Evolutionary conservation across 2,888 invertebrate genomes (phyloP).

Genomic region (Caenorhabditis sp.): DNA sequence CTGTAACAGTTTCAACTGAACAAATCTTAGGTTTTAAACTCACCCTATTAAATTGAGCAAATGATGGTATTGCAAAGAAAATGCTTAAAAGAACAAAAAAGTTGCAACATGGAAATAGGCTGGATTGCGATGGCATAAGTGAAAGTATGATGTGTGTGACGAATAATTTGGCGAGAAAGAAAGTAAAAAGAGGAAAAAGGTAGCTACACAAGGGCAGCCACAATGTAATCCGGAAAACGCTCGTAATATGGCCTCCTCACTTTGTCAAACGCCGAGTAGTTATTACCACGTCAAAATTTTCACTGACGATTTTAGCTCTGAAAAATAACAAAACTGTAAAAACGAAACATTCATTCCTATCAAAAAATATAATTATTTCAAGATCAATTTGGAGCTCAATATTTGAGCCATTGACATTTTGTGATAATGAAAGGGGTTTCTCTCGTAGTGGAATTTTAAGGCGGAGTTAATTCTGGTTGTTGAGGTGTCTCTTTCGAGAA

Average conservation of each 20-base stretch:
- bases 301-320: too few relatives aligned
- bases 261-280: slow-evolving; percentile 49
- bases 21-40: slow-evolving; percentile 11
- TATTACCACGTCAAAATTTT: slow-evolving; percentile 24
- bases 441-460: slow-evolving; percentile 12
- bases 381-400: neutral
- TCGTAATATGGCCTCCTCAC: slow-evolving; percentile 52
- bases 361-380: slow-evolving; percentile 23
- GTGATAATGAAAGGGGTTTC: slow-evolving; percentile 27
- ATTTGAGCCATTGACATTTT: slow-evolving; percentile 12
- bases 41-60: slow-evolving; percentile 44
- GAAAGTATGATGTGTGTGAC: slow-evolving; percentile 60
- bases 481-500: slow-evolving; percentile 16
- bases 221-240: slow-evolving; percentile 65
- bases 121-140: slow-evolving; percentile 61
- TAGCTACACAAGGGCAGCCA: slow-evolving; percentile 40
- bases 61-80: slow-evolving; percentile 1
- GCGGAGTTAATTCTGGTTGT: slow-evolving; percentile 42
- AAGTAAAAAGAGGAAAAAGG: slow-evolving; percentile 45
- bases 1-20: slow-evolving; percentile 68
- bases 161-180: slow-evolving; percentile 52
- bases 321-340: too few relatives aligned
- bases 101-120: slow-evolving; percentile 35
- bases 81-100: slow-evolving; percentile 19
- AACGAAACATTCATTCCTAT: too few relatives aligned